Percentiles rank a stretch among this genome's conserved stretches.
phyloP scores from a whole-genome alignment of 2,113 vertebrate species.

The Aldabrachelys gigantea region DNA sequence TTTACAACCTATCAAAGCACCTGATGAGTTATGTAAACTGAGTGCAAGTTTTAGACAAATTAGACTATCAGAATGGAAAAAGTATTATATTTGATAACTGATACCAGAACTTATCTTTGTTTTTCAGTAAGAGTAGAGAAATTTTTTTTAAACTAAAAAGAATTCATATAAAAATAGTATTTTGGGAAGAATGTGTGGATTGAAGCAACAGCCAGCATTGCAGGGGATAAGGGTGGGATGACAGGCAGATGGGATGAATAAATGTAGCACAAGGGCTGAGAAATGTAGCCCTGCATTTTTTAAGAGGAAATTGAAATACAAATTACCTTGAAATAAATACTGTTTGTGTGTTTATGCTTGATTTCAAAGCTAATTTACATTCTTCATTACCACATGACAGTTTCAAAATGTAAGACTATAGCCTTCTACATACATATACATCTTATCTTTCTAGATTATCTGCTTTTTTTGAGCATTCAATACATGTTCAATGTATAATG shows the following conservation, averaged over 20 bases:
- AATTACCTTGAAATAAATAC: neutral
- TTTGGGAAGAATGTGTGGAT: neutral
- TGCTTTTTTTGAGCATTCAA: neutral
- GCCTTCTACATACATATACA: neutral
- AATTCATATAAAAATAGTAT: neutral
- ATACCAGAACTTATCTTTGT: neutral
- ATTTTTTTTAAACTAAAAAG: neutral
- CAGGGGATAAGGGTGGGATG: neutral
- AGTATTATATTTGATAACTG: neutral
- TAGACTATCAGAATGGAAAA: neutral
- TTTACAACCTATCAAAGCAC: slow-evolving; percentile 56
- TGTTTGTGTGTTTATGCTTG: neutral
- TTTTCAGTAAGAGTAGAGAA: neutral
- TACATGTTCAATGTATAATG: neutral
- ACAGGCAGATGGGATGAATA: neutral
- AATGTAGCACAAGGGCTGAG: neutral
- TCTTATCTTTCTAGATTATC: neutral
- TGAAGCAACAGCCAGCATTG: neutral
- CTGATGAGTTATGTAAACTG: slow-evolving; percentile 31
- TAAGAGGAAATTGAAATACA: neutral
- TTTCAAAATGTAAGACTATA: neutral
- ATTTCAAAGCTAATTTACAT: neutral
- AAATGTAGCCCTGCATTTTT: neutral
- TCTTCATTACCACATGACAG: neutral
- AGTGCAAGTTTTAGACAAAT: slow-evolving; percentile 4